phyloP scores from a whole-genome alignment of 1,140 invertebrate species.

The Drosophila elegans region DNA sequence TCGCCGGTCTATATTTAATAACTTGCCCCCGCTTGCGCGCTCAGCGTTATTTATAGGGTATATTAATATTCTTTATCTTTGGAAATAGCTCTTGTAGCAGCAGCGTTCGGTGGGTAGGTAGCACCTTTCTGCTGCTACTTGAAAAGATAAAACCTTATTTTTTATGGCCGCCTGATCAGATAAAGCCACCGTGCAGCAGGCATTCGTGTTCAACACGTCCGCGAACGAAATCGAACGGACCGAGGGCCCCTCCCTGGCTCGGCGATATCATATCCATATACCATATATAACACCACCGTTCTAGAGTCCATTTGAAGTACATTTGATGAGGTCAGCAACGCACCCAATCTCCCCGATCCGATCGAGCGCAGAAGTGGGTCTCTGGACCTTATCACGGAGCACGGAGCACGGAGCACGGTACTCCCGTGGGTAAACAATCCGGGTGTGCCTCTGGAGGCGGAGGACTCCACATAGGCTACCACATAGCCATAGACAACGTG shows the following conservation, averaged over 20 bases:
- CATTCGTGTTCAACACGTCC: constrained; percentile 65
- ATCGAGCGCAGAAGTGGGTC: constrained; percentile 41
- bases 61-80: constrained; percentile 85
- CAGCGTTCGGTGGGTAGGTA: constrained; percentile 64
- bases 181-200: constrained; percentile 82
- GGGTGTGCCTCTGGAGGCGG: constrained; percentile 21
- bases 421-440: constrained; percentile 43
- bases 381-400: constrained; percentile 46
- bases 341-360: constrained; percentile 47
- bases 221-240: constrained; percentile 23
- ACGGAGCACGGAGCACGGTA: constrained; percentile 24
- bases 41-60: constrained; percentile 79
- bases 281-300: constrained; percentile 39
- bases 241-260: constrained; percentile 12
- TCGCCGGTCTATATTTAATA: constrained; percentile 75
- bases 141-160: constrained; percentile 84
- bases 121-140: constrained; percentile 84
- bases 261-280: constrained; percentile 80
- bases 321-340: constrained; percentile 80
- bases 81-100: constrained; percentile 64
- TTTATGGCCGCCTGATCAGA: constrained; percentile 84
- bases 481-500: constrained; percentile 63
- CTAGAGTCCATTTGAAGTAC: constrained; percentile 72
- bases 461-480: constrained; percentile 34
- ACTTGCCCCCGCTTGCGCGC: constrained; percentile 60